These are phyloP conservation scores for Scaeva pyrastri DNA, from an alignment of 2,888 invertebrate genomes.

Conservation along the genomic window DNA sequence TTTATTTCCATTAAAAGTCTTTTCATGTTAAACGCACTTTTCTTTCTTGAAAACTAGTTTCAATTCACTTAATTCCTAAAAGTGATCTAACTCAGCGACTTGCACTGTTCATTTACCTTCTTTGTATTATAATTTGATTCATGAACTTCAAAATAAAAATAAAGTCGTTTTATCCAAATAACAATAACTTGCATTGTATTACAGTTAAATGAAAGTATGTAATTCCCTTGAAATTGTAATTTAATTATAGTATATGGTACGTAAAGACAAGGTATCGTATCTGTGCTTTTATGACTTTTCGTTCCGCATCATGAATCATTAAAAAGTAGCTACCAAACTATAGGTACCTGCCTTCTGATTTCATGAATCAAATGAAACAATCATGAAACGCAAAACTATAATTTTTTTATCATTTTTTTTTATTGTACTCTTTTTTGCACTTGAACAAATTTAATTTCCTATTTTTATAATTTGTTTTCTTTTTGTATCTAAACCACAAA, in stretches of 20 bases:
- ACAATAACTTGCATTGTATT: slow-evolving; percentile 6
- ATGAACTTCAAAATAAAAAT: slow-evolving; percentile 22
- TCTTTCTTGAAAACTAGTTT: too few species aligned
- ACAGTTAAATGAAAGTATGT: slow-evolving; percentile 18
- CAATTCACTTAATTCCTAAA: too few species aligned
- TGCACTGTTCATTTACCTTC: neutral
- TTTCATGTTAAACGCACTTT: too few species aligned
- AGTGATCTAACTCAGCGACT: neutral
- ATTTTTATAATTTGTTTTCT: neutral
- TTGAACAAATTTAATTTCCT: neutral
- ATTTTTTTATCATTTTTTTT: neutral
- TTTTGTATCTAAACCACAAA: neutral
- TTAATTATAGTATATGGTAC: slow-evolving; percentile 42
- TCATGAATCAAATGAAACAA: slow-evolving; percentile 10
- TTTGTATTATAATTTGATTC: too few species aligned
- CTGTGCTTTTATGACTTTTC: slow-evolving; percentile 21
- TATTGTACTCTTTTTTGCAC: neutral
- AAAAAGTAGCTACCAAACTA: neutral
- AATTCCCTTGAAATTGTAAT: neutral
- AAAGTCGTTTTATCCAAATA: neutral
- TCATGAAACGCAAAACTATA: slow-evolving; percentile 30
- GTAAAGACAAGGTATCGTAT: slow-evolving; percentile 24
- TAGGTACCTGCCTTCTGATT: too few species aligned
- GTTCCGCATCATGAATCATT: slow-evolving; percentile 44
- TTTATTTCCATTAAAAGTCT: too few species aligned